These are phyloP conservation scores for Geophilus truncorum DNA, from an alignment of 2,888 invertebrate genomes.

Conservation along the genomic window DNA sequence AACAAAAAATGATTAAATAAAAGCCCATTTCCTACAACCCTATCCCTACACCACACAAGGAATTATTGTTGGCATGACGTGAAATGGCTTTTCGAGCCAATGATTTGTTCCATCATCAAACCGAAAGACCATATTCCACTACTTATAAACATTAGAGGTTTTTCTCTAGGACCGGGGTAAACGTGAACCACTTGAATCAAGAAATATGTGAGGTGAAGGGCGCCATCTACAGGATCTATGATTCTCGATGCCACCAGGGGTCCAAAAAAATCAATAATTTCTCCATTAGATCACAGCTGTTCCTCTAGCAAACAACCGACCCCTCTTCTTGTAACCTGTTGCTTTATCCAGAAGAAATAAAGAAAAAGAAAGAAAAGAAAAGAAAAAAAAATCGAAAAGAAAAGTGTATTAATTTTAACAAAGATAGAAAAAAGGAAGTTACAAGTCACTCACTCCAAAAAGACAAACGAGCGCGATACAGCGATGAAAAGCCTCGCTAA, in stretches of 20 bases:
- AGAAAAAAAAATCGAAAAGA: neutral
- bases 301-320: neutral
- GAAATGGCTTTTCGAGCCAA: neutral
- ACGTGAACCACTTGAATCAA: neutral
- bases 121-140: neutral
- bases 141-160: neutral
- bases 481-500: neutral
- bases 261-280: neutral
- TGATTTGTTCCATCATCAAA: neutral
- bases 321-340: neutral
- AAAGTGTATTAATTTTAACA: neutral
- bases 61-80: neutral
- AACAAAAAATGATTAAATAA: neutral
- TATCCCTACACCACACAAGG: neutral
- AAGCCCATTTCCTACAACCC: neutral
- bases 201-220: neutral
- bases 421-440: neutral
- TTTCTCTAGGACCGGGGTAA: neutral
- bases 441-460: neutral
- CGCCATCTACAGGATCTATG: neutral
- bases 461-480: neutral
- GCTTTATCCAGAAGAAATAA: neutral
- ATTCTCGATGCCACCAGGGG: neutral
- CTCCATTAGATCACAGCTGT: neutral
- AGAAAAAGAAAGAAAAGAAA: neutral